Evolutionary conservation across 30 jellyfish, hydroid and myxozoan genomes (phyloP).

Genomic region (Turritopsis dohrnii): DNA sequence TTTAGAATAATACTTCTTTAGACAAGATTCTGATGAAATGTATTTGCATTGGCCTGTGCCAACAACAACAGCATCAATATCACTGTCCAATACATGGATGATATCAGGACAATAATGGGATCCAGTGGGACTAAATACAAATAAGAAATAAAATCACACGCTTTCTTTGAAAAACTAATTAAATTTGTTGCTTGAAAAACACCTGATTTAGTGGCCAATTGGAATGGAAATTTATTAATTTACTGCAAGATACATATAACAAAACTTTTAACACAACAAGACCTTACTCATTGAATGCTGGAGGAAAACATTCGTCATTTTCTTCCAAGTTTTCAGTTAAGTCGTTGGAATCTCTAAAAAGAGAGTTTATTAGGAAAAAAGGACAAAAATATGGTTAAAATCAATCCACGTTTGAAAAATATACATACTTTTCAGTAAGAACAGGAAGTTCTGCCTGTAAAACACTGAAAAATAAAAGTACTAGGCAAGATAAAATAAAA

Average conservation of each 20-base stretch:
- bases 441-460: neutral
- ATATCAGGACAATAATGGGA: neutral
- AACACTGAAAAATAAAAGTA: neutral
- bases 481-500: neutral
- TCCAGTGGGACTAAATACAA: neutral
- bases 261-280: neutral
- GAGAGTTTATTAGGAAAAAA: neutral
- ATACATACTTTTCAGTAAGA: neutral
- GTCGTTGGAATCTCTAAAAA: neutral
- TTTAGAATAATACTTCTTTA: neutral
- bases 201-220: neutral
- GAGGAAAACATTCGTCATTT: neutral
- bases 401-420: neutral
- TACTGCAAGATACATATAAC: neutral
- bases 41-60: neutral
- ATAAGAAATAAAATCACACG: neutral
- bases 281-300: neutral
- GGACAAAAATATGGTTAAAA: neutral
- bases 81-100: neutral
- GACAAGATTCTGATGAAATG: neutral
- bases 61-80: neutral
- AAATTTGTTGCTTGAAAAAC: neutral
- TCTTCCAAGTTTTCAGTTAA: neutral
- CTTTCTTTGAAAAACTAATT: neutral
- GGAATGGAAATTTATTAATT: neutral